Evolutionary conservation across 2,888 invertebrate genomes (phyloP).

Genomic region (Tipula confusa): DNA sequence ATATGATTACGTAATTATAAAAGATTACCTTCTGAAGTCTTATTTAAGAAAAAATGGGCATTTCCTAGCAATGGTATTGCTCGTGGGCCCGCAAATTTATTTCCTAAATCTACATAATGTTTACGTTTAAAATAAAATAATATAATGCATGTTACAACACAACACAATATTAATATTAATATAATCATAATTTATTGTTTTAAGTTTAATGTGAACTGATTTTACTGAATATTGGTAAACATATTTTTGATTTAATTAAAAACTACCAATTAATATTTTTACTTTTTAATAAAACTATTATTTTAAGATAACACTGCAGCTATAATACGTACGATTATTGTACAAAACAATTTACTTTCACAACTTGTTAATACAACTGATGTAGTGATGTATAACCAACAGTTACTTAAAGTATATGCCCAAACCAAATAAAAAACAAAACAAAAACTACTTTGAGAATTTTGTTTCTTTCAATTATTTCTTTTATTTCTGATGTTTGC

Average conservation of each 20-base stretch:
- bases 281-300: neutral
- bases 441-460: neutral
- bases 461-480: neutral
- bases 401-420: neutral
- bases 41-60: slow-evolving; percentile 31
- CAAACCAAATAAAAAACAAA: neutral
- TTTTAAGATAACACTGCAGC: neutral
- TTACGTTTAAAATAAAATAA: slow-evolving; percentile 8
- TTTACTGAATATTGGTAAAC: neutral
- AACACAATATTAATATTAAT: neutral
- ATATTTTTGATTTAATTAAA: neutral
- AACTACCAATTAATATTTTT: too few relatives aligned
- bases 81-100: slow-evolving; percentile 33
- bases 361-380: neutral
- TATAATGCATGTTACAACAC: neutral
- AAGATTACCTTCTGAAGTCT: slow-evolving; percentile 32
- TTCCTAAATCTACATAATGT: slow-evolving; percentile 28
- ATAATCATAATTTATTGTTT: neutral
- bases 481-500: neutral
- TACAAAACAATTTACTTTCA: neutral
- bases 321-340: too few relatives aligned
- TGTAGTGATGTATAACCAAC: neutral
- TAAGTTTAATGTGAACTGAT: neutral
- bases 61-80: slow-evolving; percentile 34
- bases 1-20: neutral